phyloP scores from a whole-genome alignment of 2,888 invertebrate species.

The Anticlea derivata region DNA sequence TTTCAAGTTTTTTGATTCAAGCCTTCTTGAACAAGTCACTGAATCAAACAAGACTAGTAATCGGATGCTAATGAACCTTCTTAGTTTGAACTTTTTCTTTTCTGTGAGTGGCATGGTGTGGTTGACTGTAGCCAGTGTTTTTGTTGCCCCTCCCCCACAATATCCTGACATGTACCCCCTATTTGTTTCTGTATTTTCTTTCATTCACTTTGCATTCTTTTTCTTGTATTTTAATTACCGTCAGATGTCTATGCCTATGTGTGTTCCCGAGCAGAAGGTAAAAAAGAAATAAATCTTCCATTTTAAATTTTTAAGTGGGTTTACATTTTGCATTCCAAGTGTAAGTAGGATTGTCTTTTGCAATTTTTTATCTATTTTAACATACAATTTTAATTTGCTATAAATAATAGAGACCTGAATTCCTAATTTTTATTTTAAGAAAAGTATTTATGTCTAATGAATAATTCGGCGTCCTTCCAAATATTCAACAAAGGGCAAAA shows the following conservation, averaged over 20 bases:
- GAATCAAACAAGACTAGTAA: constrained; percentile 49
- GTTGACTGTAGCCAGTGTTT: constrained; percentile 82
- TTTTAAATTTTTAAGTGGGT: background rate
- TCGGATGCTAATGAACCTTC: constrained; percentile 54
- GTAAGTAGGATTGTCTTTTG: background rate
- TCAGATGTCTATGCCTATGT: constrained; percentile 82
- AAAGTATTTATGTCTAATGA: background rate
- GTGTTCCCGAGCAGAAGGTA: constrained; percentile 54
- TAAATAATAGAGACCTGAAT: background rate
- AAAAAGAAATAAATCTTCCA: constrained; percentile 51
- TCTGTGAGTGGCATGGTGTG: constrained; percentile 86
- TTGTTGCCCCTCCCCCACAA: constrained; percentile 86
- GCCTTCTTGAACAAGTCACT: constrained; percentile 55
- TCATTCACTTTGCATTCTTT: constrained; percentile 90
- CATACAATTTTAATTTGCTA: constrained; percentile 1
- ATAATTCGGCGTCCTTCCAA: background rate
- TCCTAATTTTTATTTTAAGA: background rate
- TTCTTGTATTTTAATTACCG: constrained; percentile 89
- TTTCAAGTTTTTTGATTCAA: constrained; percentile 69
- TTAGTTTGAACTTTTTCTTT: constrained; percentile 65
- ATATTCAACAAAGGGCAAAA: background rate
- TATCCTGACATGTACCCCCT: constrained; percentile 94
- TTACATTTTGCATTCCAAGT: constrained; percentile 6
- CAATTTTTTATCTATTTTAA: constrained; percentile 3
- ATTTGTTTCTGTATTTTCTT: constrained; percentile 91